A percentile compares a stretch with the other conserved stretches of the same genome.
These are phyloP conservation scores for Apoda limacodes DNA, from an alignment of 2,888 invertebrate species.

Conservation along the genomic window DNA sequence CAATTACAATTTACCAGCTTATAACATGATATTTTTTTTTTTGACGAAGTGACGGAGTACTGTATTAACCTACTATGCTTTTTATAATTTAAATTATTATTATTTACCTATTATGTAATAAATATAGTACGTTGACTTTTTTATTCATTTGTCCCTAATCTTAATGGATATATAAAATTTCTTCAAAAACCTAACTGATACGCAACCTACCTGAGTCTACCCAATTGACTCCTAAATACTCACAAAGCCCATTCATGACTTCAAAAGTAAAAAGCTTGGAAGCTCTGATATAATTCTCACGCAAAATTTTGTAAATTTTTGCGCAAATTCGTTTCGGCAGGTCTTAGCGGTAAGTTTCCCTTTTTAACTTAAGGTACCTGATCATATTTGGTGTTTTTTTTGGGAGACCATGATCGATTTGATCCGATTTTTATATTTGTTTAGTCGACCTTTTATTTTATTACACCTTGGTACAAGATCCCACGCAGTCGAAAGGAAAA, in stretches of 20 bases:
- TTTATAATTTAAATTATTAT: too few relatives aligned
- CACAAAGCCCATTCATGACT: constrained; percentile 51
- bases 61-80: too few relatives aligned
- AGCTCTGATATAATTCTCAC: constrained; percentile 42
- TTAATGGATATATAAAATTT: too few relatives aligned
- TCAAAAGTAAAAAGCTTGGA: constrained; percentile 24
- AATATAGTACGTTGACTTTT: too few relatives aligned
- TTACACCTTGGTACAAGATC: constrained; percentile 38
- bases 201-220: constrained; percentile 27
- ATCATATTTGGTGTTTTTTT: constrained; percentile 11
- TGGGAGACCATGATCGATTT: constrained; percentile 51
- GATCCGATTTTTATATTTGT: constrained; percentile 54
- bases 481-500: constrained; percentile 49
- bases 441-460: constrained; percentile 32
- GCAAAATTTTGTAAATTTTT: constrained; percentile 31
- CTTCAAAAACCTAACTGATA: constrained; percentile 13
- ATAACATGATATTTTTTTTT: too few relatives aligned
- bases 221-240: constrained; percentile 30
- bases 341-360: constrained; percentile 27
- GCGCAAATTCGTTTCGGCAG: constrained; percentile 42
- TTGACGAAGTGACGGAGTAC: too few relatives aligned
- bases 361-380: constrained; percentile 3
- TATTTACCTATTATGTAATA: too few relatives aligned
- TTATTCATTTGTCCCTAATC: too few relatives aligned
- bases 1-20: too few relatives aligned